A percentile compares a stretch with the other conserved stretches of the same genome.
Evolutionary conservation across 2,113 vertebrate species (phyloP).

Genomic region (Labeo rohita): DNA sequence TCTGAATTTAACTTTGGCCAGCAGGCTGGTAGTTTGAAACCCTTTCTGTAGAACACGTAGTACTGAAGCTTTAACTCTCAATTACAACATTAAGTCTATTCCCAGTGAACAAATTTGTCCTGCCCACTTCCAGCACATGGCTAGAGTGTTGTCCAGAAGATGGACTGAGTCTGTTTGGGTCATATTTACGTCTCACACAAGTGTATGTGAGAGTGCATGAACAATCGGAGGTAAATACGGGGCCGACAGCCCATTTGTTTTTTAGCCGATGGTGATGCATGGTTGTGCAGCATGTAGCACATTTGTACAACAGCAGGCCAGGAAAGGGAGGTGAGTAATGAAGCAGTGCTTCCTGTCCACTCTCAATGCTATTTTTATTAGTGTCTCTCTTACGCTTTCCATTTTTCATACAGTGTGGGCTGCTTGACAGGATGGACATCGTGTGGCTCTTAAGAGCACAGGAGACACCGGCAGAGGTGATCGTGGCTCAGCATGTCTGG

Average conservation of each 20-base stretch:
- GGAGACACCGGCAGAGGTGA: conserved; percentile 25
- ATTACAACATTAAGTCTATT: conserved; percentile 10
- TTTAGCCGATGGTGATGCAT: conserved; percentile 54
- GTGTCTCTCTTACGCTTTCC: conserved; percentile 55
- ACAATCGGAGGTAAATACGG: conserved; percentile 55
- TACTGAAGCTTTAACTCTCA: neutral
- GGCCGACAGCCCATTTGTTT: conserved; percentile 56
- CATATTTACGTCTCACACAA: conserved; percentile 30
- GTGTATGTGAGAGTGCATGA: conserved; percentile 40
- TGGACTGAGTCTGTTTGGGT: conserved; percentile 27
- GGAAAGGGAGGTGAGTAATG: conserved; percentile 53
- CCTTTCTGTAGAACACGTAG: neutral
- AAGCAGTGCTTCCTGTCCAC: conserved; percentile 44
- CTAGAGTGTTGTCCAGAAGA: conserved; percentile 3
- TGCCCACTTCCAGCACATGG: neutral
- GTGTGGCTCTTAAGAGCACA: neutral
- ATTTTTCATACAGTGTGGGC: conserved; percentile 64
- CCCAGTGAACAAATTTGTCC: neutral
- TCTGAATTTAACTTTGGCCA: neutral
- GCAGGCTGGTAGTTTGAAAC: neutral
- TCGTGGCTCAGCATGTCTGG: conserved; percentile 26
- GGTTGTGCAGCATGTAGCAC: conserved; percentile 48
- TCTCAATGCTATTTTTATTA: conserved; percentile 56
- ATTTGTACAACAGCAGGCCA: conserved; percentile 49
- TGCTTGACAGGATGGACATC: conserved; percentile 69